These are phyloP conservation scores for Bubo scandiacus DNA, from an alignment of 2,113 vertebrate species.

Conservation along the genomic window DNA sequence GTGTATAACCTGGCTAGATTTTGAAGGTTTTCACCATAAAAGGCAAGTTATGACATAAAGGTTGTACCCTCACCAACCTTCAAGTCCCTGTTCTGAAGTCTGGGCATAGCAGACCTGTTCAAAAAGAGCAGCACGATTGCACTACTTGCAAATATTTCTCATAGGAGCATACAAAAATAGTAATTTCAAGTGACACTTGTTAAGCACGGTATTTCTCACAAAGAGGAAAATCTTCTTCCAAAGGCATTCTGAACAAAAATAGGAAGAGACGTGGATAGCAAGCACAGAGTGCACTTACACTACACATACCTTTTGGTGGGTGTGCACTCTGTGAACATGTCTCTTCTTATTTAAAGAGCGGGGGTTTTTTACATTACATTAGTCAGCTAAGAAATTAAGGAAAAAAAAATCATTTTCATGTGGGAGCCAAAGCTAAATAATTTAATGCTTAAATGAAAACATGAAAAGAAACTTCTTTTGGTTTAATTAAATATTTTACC, in stretches of 20 bases:
- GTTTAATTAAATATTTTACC: background rate
- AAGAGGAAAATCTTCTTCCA: constrained; percentile 27
- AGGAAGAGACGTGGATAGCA: background rate
- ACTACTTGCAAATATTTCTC: constrained; percentile 41
- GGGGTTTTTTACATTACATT: background rate
- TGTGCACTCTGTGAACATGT: constrained; percentile 45
- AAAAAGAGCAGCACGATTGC: background rate
- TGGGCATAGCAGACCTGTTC: constrained; percentile 5
- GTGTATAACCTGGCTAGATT: constrained; percentile 30
- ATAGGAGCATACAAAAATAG: constrained; percentile 26
- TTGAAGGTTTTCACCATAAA: constrained; percentile 59
- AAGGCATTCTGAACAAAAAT: constrained; percentile 48
- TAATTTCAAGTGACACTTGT: constrained; percentile 53
- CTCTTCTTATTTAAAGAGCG: constrained; percentile 45
- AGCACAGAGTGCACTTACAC: background rate
- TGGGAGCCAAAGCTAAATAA: background rate
- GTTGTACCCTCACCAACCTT: constrained; percentile 28
- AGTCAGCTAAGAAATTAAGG: constrained; percentile 40
- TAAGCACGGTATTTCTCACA: constrained; percentile 30
- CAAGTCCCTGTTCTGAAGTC: constrained; percentile 26
- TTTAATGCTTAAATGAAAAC: background rate
- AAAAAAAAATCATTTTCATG: background rate
- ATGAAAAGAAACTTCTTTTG: background rate
- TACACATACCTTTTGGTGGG: constrained; percentile 56
- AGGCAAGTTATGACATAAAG: constrained; percentile 37